Base-by-base conservation (phyloP, 2,888 invertebrate genomes). In the Cabera pusaria region DNA sequence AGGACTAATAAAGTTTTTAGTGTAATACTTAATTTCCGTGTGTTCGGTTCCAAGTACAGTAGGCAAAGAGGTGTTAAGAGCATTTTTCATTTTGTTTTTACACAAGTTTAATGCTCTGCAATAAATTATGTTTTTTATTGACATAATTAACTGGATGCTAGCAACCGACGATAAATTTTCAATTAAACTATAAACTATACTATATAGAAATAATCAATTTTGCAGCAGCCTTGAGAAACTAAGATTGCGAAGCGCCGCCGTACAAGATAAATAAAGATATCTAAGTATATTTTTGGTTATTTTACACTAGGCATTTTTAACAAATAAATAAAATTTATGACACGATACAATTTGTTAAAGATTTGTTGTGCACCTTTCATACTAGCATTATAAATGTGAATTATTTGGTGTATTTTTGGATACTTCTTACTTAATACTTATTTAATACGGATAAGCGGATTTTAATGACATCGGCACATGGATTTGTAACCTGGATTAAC, bases 61-160 rank as follows among this genome's bases (percentile, higher is more conserved):
- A 39, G 28, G 42, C 18, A 40, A 22, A 8, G 16, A 50, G 44
- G 50, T 50, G 50, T 42, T 42, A 47, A 42, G 17, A 32, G 36
- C 31, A 26, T 36, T 44, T 40, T 39, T 31, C 29, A 40, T 35
- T 39, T 20, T 18, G 24, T 26, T 26, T 22, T 28, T 32, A 27
- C 10, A 7, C 20, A 41, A 24, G 29, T 29, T 35, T 36, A 42
- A 33, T 25, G 8, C 28, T 33, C 2, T 8, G 21, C 26, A 21
- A 18, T 35, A 41, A 37, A 34, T 43, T 29, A 28, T 27, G 9
- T 38, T 37, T 42, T 46, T 25, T 28, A 27, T 31, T 23, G 3
- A 21, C 14, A 25, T 31, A 25, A 31, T 38, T 38, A 25, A 25
- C 3, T 17, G 20, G 11, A 9, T 39, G 5, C 2, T n/a, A 20